Percentiles rank a stretch among this genome's conserved stretches.
phyloP scores from a whole-genome alignment of 2,888 invertebrate species.

The Hipparchia semele region DNA sequence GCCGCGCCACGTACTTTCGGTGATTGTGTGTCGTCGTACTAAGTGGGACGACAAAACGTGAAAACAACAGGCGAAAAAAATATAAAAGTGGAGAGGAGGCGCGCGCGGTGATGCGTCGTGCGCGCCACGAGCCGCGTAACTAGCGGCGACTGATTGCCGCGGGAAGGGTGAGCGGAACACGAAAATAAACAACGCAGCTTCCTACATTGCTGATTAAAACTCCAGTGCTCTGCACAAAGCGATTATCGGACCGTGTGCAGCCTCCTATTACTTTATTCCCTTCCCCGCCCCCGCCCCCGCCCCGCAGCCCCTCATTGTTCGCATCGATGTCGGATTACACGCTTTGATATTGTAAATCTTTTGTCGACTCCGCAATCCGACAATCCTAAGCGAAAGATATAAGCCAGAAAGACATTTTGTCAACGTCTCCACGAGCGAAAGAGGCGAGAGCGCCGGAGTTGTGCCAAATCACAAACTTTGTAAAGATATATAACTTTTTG shows the following conservation, averaged over 20 bases:
- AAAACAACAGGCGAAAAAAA: conserved; percentile 40
- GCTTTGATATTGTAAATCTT: conserved; percentile 56
- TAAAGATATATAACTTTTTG: conserved; percentile 25
- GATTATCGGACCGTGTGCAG: conserved; percentile 56
- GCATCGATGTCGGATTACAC: conserved; percentile 52
- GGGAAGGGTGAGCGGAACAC: conserved; percentile 65
- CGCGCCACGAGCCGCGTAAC: conserved; percentile 63
- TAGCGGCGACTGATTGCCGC: conserved; percentile 70
- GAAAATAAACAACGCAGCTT: conserved; percentile 51
- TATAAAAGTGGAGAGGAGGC: conserved; percentile 36
- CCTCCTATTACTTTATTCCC: conserved; percentile 58
- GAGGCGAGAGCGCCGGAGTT: conserved; percentile 7
- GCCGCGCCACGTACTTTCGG: too few species aligned
- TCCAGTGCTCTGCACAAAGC: conserved; percentile 71
- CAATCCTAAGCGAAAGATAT: conserved; percentile 4
- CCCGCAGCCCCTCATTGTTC: conserved; percentile 45
- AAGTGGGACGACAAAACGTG: conserved; percentile 33
- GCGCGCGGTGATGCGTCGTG: conserved; percentile 53
- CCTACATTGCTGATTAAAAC: conserved; percentile 73
- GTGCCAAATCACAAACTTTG: conserved; percentile 32
- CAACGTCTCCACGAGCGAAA: conserved; percentile 32
- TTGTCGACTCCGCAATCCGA: conserved; percentile 43
- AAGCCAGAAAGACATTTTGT: conserved; percentile 37
- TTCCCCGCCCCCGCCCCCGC: conserved; percentile 39
- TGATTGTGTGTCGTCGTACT: too few species aligned